Conservation (phyloP, 2,797 vertebrate genomes). For the Melopsittacus undulatus region DNA sequence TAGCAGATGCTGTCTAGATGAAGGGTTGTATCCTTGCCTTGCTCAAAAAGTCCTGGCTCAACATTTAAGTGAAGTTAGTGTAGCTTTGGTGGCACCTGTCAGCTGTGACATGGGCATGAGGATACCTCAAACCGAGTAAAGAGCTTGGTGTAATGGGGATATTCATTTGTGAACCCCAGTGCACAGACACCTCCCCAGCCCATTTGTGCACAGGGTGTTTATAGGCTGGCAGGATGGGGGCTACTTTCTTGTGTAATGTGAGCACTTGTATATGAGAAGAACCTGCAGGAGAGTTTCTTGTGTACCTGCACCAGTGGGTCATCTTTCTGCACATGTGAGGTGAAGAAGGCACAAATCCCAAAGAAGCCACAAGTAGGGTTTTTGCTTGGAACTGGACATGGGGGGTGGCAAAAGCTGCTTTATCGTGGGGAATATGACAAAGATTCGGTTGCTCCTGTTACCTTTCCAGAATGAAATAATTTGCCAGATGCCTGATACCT, state of each 20-base stretch:
- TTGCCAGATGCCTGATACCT: neutral
- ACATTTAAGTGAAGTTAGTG: neutral
- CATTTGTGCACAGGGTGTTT: neutral
- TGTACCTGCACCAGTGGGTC: too few relatives aligned
- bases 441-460: neutral
- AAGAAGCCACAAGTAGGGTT: neutral
- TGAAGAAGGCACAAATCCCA: neutral
- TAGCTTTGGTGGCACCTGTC: neutral
- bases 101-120: neutral
- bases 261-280: neutral
- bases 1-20: neutral
- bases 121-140: neutral
- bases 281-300: neutral
- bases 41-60: neutral
- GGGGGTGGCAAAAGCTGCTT: neutral
- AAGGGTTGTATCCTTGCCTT: neutral
- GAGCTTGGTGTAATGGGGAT: neutral
- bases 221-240: neutral
- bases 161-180: neutral
- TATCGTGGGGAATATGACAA: neutral
- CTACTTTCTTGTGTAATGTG: neutral
- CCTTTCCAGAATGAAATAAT: neutral
- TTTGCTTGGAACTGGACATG: neutral
- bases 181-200: accelerated
- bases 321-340: neutral